Base-by-base conservation (phyloP, 2,797 vertebrate genomes). In the Prunella strophiata region DNA sequence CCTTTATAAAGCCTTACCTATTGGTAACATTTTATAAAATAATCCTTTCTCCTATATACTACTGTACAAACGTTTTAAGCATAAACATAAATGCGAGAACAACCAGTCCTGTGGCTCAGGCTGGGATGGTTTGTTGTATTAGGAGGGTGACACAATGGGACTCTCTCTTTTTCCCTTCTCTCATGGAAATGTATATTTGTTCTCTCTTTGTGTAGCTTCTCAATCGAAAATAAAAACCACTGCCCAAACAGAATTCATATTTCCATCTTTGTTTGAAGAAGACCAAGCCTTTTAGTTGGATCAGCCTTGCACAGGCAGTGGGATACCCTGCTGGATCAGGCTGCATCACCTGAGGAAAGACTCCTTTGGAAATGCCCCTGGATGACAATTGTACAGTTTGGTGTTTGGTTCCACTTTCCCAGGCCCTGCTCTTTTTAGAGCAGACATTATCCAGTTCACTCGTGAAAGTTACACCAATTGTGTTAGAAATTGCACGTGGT, bases 201-300 rank as follows among this genome's bases (percentile, higher is more conserved):
- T 92, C 34, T 89, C 57, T 91, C 51, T 90, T 65, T 79, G 38
- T 85, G 75, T 86, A 84, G 85, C 89, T 95, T 93, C 88, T 93
- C 71, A 79, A 27, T 87, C 87, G 34, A 50, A 95, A 97, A 97
- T 97, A 97, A 97, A 96, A 93, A 43, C 54, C 43, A 27, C 75
- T 45, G 82, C n/a, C n/a, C 25, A 4, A 87, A 88, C 7, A 55
- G 74, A 92, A 81, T 40, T 48, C 26, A 23, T 0, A 32, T 91
- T 63, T 89, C 68, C 11, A 25, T 63, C 26, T 72, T 65, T 88
- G 15, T 71, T 27, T 85, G 73, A 70, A 76, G 59, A 89, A 75
- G 29, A 40, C 30, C 32, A 26, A 32, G 36, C 29, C 61, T 77
- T 71, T 65, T 17, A 47, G 42, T 19, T 62, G 40, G 54, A 27